A percentile compares a stretch with the other conserved stretches of the same genome.
These are phyloP conservation scores for Spinus pinus DNA, from an alignment of 2,797 vertebrate species.

Conservation along the genomic window DNA sequence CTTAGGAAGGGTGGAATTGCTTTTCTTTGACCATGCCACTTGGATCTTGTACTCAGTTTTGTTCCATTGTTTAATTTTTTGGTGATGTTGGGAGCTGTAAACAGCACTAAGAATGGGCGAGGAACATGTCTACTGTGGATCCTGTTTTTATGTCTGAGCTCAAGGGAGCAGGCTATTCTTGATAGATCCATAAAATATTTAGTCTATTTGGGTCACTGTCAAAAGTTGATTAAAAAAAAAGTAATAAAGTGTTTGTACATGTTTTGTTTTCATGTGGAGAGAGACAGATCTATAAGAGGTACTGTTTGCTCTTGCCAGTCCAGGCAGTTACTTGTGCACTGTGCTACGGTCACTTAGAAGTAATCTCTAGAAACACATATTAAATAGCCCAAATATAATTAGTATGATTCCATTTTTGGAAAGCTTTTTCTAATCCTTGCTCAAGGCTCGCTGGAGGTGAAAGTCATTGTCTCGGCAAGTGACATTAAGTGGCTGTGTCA, in stretches of 20 bases:
- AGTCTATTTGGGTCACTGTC: neutral
- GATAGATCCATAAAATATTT: neutral
- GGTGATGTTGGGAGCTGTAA: neutral
- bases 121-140: neutral
- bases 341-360: neutral
- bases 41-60: neutral
- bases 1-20: neutral
- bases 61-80: neutral
- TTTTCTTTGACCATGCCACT: neutral
- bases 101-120: neutral
- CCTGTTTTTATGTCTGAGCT: neutral
- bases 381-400: neutral
- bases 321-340: neutral
- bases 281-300: neutral
- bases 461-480: accelerated
- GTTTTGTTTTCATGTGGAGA: neutral
- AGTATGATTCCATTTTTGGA: neutral
- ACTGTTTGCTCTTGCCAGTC: neutral
- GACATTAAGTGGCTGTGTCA: neutral
- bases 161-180: neutral
- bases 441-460: neutral
- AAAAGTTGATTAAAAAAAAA: neutral
- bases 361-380: neutral
- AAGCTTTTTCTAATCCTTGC: neutral
- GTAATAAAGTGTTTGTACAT: too few species aligned